Base-by-base conservation (phyloP, 2,797 vertebrate genomes). In the Tachyglossus aculeatus region DNA sequence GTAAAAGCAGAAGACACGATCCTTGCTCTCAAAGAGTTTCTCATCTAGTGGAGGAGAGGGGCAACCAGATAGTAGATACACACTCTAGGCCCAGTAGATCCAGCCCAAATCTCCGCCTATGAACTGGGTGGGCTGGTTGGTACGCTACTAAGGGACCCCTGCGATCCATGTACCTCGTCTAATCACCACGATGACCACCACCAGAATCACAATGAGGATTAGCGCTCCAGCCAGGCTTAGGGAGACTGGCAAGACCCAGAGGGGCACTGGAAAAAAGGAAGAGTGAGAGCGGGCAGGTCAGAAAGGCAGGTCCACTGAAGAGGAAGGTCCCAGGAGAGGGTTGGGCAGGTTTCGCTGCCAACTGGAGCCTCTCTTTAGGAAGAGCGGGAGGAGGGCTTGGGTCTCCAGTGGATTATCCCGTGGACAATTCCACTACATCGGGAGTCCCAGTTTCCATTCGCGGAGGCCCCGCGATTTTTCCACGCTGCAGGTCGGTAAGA, bases 211-310 rank as follows among this genome's bases (percentile, higher is more conserved):
- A 3, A 83, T 43, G 24, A 92, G 54, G 32, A 88, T 27, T 33
- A 86, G 3, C 1, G 52, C 32, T 25, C 74, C 80, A 1, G 43
- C 56, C 39, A 50, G 34, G 19, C 83, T 44, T 29, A 83, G 29
- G 4, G 72, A 82, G 3, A 84, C 63, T 1, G 60, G 60, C 67
- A 89, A 45, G 45, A 89, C 61, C 90, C 89, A 88, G 9, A 64
- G 25, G 4, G 64, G 51, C 33, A 39, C 91, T 91, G 69, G 41
- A 54, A 62, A 53, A 32, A 3, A 24, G 13, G 18, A 32, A 55
- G 25, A 68, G 12, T 50, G 13, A 38, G 11, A 48, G 27, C 27
- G 18, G 43, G 21, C 39, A 44, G 38, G 21, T 48, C 27, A 67
- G 9, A 41, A 40, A 51, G 40, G 16, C 16, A 21, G 38, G 33